phyloP scores from a whole-genome alignment of 2,797 vertebrate species.

The Trichosurus vulpecula region DNA sequence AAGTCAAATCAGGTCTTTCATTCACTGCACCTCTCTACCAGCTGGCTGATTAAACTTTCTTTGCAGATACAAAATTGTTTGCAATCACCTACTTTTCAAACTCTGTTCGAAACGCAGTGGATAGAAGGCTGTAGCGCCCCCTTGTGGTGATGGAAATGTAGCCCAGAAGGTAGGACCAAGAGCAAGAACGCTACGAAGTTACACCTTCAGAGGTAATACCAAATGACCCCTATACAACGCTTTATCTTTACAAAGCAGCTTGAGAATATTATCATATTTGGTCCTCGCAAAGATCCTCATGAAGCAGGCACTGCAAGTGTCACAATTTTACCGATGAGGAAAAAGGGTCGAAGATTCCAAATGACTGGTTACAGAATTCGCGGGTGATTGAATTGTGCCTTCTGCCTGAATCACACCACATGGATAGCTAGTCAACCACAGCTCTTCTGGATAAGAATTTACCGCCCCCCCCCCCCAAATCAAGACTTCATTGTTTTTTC shows the following conservation, averaged over 20 bases:
- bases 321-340: background rate
- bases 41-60: background rate
- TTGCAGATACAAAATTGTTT: background rate
- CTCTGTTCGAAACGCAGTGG: background rate
- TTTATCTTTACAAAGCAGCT: background rate
- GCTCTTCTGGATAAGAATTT: background rate
- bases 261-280: background rate
- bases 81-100: background rate
- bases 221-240: background rate
- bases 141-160: background rate
- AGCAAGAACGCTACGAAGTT: background rate
- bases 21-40: background rate
- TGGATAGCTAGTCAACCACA: background rate
- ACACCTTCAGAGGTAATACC: background rate
- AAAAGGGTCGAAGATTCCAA: background rate
- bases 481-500: background rate
- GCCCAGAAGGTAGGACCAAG: background rate
- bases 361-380: background rate
- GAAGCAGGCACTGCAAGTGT: background rate
- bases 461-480: background rate
- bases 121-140: background rate
- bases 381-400: background rate
- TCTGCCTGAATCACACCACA: background rate
- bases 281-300: background rate
- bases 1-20: background rate